phyloP scores from a whole-genome alignment of 2,113 vertebrate genomes.

The Noctilio leporinus region DNA sequence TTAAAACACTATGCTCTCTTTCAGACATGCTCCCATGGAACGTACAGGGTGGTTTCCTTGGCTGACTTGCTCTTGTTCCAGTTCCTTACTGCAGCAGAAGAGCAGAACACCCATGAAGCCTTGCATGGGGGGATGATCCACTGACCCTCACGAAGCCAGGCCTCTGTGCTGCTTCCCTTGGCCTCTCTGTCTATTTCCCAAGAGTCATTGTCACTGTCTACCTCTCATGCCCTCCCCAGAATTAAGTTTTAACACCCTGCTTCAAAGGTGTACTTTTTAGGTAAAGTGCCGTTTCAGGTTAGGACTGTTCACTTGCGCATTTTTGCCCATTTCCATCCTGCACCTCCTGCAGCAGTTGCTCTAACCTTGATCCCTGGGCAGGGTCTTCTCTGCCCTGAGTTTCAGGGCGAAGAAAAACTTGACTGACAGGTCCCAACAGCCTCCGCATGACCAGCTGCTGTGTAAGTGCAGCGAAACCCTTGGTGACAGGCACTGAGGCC shows the following conservation, averaged over 20 bases:
- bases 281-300: background rate
- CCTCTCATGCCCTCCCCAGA: background rate
- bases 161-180: background rate
- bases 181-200: fast-evolving
- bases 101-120: background rate
- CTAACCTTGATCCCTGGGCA: fast-evolving
- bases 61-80: background rate
- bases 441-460: background rate
- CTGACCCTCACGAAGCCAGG: background rate
- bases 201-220: fast-evolving
- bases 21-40: background rate
- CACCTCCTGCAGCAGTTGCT: background rate
- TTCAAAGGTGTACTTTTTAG: background rate
- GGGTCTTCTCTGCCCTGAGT: fast-evolving
- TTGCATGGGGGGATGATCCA: background rate
- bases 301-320: background rate
- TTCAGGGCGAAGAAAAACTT: background rate
- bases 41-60: background rate
- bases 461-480: background rate
- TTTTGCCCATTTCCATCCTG: no score
- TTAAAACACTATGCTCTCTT: fast-evolving
- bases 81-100: background rate
- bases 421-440: fast-evolving
- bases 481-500: background rate
- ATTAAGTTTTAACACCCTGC: background rate